Conservation (phyloP, 1,140 invertebrate genomes). For the Zelostemma sp. region DNA sequence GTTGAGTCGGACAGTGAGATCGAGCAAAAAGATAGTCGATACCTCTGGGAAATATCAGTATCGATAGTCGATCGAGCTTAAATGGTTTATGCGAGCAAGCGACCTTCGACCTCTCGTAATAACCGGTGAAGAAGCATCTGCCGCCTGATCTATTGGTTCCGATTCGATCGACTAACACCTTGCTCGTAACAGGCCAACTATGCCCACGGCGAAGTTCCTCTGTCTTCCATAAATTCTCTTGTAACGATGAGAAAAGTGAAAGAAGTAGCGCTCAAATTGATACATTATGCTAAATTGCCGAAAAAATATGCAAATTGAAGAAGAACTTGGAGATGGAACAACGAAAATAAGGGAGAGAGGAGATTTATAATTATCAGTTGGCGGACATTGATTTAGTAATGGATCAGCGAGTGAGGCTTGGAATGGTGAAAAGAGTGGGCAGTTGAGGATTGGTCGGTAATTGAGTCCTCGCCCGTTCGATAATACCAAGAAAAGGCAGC, state of each 20-base stretch:
- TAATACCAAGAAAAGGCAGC: slow-evolving; percentile 46
- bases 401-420: no score
- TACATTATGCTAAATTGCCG: slow-evolving; percentile 2
- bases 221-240: slow-evolving; percentile 29
- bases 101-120: slow-evolving; percentile 64
- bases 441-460: slow-evolving; percentile 51
- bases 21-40: slow-evolving; percentile 55
- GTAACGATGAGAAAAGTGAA: slow-evolving; percentile 24
- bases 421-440: slow-evolving; percentile 31
- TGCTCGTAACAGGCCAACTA: slow-evolving; percentile 47
- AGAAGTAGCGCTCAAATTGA: slow-evolving; percentile 39
- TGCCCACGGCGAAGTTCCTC: slow-evolving; percentile 20
- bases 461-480: slow-evolving; percentile 55
- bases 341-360: no score
- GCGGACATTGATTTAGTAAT: no score
- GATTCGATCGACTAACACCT: slow-evolving; percentile 62
- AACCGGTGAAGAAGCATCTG: slow-evolving; percentile 63
- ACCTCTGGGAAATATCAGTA: slow-evolving; percentile 66
- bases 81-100: slow-evolving; percentile 66
- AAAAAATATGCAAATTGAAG: no score
- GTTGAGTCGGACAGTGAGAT: no score
- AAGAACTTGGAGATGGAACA: no score
- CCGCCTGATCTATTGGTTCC: slow-evolving; percentile 66
- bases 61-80: slow-evolving; percentile 63
- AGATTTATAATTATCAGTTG: no score